These are phyloP conservation scores for Varanus komodoensis DNA, from an alignment of 2,113 vertebrate species.

Conservation along the genomic window DNA sequence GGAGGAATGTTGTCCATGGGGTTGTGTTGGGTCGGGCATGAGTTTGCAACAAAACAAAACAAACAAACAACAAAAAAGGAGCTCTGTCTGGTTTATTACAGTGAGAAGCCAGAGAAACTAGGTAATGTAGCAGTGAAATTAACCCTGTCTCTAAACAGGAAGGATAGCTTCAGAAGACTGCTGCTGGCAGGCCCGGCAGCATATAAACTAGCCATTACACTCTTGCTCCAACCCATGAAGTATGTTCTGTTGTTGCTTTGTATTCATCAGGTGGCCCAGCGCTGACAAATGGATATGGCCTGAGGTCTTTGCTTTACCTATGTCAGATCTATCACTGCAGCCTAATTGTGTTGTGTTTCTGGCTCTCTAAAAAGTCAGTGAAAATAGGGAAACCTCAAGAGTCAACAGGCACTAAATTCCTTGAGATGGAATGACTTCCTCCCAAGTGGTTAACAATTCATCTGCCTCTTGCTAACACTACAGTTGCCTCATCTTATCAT, in stretches of 20 bases:
- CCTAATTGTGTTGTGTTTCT: background rate
- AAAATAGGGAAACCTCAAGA: background rate
- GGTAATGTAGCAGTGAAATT: background rate
- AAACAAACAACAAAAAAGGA: too few species aligned
- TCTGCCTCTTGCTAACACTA: background rate
- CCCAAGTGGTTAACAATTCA: background rate
- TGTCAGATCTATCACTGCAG: background rate
- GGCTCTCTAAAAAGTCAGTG: background rate
- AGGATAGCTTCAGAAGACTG: background rate
- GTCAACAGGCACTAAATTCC: background rate
- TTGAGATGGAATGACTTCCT: background rate
- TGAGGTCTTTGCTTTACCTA: background rate
- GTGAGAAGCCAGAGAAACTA: background rate
- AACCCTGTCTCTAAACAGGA: slow-evolving; percentile 5
- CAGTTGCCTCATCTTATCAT: background rate
- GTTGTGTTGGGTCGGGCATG: too few species aligned
- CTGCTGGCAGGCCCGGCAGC: background rate
- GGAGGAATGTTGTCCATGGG: too few species aligned
- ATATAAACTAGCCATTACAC: background rate
- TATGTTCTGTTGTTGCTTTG: background rate
- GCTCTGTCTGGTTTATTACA: background rate
- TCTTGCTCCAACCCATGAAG: background rate
- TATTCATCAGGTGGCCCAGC: background rate
- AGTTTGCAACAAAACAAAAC: too few species aligned
- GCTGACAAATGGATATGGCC: background rate